Evolutionary conservation across 2,888 invertebrate genomes (phyloP), one percentile per base, ranked within the genome.

Genomic region (Germaria angustata): DNA sequence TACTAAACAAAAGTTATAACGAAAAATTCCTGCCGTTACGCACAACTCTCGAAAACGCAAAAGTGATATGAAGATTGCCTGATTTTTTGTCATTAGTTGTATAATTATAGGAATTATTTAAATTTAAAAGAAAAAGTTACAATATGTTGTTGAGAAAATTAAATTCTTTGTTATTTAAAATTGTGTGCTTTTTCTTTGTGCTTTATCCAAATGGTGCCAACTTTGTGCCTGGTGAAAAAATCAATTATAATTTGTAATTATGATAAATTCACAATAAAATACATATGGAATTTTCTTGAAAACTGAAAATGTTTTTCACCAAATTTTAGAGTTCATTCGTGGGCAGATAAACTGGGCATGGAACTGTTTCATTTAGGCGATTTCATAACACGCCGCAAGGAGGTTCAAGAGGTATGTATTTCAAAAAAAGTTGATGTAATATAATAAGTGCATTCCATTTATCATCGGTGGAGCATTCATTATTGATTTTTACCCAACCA

Each of bases 291-390:
- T 53, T 51, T 44, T 57, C 3, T 34, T 51, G 20, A 34, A 61
- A 51, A 28, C n/a, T 32, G 41, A 49, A 17, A 41, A 44, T 34
- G 36, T 57, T 39, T 61, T 32, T 22, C 28, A 46, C 20, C 53
- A 71, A 49, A 46, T 79, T 89, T 87, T 84, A 96, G 96, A 86
- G 96, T 95, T 71, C 94, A 95, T 91, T 93, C 94, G 89, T 96
- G 96, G 96, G 96, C 96, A 32, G 94, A 95, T 90, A 95, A 95
- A 91, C 92, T 96, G 84, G 95, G 96, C 65, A 94, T 94, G 88
- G 96, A 96, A 90, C 91, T 96, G 85, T 95, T 95, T 92, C 94
- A 95, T 89, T 94, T 96, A 87, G 96, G 96, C 76, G 95, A 95
- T 89, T 94, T 95, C 89, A 95, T 96, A 86, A 96, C 96, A 76